phyloP scores from a whole-genome alignment of 2,797 vertebrate species.

The Propithecus perrieri region DNA sequence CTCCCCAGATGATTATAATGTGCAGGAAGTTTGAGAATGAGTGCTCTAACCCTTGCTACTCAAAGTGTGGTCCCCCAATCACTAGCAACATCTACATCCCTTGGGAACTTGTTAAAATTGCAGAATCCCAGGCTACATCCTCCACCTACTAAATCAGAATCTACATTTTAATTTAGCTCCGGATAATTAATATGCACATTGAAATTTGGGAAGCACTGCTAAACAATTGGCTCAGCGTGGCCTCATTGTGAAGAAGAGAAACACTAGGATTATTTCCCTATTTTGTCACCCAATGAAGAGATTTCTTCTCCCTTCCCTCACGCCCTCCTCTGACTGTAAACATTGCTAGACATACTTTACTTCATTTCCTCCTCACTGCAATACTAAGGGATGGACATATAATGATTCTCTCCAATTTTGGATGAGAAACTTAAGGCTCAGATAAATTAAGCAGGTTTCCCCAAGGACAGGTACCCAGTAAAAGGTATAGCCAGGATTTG shows the following conservation, averaged over 20 bases:
- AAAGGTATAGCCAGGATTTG: neutral
- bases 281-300: neutral
- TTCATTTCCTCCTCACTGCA: neutral
- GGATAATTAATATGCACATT: neutral
- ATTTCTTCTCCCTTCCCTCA: neutral
- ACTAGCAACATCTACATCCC: neutral
- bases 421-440: constrained; percentile 4
- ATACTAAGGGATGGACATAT: neutral
- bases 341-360: neutral
- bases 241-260: neutral
- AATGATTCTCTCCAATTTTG: neutral
- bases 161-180: neutral
- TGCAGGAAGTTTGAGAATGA: neutral
- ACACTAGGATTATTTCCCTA: neutral
- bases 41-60: neutral
- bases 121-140: neutral
- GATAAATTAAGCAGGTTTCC: neutral
- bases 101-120: neutral
- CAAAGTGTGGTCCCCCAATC: neutral
- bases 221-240: neutral
- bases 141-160: neutral
- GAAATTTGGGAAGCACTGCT: neutral
- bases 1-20: neutral
- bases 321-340: neutral
- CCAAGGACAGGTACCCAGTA: neutral